Conservation (phyloP, 37 sponge, comb jelly and placozoan species). For the Tethya wilhelma region DNA sequence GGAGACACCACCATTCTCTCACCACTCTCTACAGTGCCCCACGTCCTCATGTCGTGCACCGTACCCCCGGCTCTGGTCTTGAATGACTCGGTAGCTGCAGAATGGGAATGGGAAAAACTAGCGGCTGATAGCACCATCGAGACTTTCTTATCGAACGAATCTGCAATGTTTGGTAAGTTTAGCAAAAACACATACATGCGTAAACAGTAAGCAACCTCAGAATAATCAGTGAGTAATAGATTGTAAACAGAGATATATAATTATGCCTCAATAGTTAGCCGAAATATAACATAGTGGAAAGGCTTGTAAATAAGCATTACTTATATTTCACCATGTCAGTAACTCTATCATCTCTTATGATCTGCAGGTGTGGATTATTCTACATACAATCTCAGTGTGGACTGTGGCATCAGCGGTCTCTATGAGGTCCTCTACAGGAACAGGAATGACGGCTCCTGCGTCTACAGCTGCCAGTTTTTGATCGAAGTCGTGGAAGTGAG, state of each 20-base stretch:
- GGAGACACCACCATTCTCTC: too few species aligned
- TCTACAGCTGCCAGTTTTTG: constrained; percentile 14
- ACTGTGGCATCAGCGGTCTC: constrained; percentile 2
- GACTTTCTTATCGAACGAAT: neutral
- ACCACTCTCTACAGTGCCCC: too few species aligned
- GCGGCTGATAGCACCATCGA: neutral
- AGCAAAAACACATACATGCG: too few species aligned
- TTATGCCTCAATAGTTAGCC: too few species aligned
- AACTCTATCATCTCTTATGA: neutral
- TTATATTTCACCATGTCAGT: too few species aligned
- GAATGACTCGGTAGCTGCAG: too few species aligned
- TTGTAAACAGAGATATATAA: too few species aligned
- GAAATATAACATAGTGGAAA: too few species aligned
- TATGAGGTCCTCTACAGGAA: constrained; percentile 10
- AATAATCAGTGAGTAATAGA: neutral
- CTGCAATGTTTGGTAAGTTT: neutral
- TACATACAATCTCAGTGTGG: constrained; percentile 5
- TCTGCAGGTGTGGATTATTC: neutral
- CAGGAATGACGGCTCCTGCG: neutral
- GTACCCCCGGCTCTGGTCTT: too few species aligned
- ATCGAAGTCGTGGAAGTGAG: constrained; percentile 34
- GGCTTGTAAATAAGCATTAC: too few species aligned
- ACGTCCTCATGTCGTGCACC: too few species aligned
- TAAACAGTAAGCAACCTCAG: too few species aligned
- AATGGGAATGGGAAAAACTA: constrained; percentile 26